These are phyloP conservation scores for Brachylomia viminalis DNA, from an alignment of 2,888 invertebrate species.

Conservation along the genomic window DNA sequence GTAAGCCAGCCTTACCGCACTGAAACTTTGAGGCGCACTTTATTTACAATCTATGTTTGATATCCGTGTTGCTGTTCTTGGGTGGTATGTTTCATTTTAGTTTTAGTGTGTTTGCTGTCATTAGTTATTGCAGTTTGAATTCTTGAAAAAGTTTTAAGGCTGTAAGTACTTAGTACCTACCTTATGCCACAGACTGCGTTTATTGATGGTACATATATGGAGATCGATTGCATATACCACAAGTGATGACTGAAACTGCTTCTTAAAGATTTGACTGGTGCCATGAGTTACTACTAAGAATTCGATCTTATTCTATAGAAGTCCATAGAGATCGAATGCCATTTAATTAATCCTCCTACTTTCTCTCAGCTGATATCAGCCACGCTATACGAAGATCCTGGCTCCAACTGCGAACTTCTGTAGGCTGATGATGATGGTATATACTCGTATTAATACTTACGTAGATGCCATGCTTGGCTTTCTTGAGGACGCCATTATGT, in stretches of 20 bases:
- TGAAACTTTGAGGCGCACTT: slow-evolving; percentile 36
- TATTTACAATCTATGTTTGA: slow-evolving; percentile 46
- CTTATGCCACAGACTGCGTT: neutral
- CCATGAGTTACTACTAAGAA: neutral
- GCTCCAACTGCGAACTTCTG: neutral
- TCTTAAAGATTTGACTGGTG: neutral
- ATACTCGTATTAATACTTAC: slow-evolving; percentile 42
- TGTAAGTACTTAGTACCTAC: neutral
- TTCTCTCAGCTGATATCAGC: neutral
- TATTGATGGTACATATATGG: neutral
- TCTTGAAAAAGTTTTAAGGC: neutral
- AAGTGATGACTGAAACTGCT: neutral
- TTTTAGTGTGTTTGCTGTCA: neutral
- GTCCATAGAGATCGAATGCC: neutral
- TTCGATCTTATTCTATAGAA: neutral
- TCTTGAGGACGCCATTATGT: slow-evolving; percentile 40
- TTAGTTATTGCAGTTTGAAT: slow-evolving; percentile 3
- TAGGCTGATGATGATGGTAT: neutral
- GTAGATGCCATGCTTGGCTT: slow-evolving; percentile 39
- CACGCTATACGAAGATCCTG: neutral
- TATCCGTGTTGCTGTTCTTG: slow-evolving; percentile 27
- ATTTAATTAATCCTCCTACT: neutral
- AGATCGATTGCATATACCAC: neutral
- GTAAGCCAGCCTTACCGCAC: slow-evolving; percentile 35
- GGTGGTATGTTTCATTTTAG: slow-evolving; percentile 18